Percentiles rank a stretch among this genome's conserved stretches.
phyloP scores from a whole-genome alignment of 1,140 invertebrate genomes.

The Contarinia nasturtii region DNA sequence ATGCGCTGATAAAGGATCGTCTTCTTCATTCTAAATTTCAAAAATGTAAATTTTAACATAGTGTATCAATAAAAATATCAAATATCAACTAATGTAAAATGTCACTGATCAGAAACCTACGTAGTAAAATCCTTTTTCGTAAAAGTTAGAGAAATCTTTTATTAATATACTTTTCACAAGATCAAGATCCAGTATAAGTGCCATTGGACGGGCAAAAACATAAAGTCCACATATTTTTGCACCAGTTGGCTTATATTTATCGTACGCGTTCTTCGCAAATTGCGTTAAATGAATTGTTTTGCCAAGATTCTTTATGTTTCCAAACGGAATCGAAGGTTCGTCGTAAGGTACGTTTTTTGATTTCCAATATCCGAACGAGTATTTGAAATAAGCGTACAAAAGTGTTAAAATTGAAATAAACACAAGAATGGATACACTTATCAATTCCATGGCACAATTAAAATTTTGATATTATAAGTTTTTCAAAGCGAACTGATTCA shows the following conservation, averaged over 20 bases:
- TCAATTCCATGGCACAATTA: no score
- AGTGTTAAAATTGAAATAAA: neutral
- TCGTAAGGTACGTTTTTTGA: neutral
- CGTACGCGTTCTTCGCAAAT: neutral
- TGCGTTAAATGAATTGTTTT: neutral
- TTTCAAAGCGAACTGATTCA: no score
- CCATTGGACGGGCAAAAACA: constrained; percentile 25
- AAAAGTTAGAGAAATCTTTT: constrained; percentile 26
- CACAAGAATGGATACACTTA: no score
- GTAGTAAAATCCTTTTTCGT: constrained; percentile 5
- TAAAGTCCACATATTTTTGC: constrained; percentile 21
- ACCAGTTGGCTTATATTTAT: neutral
- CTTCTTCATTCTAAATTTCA: constrained; percentile 13
- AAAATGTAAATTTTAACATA: no score
- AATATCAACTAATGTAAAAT: no score
- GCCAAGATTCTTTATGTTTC: neutral
- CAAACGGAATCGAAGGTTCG: constrained; percentile 1
- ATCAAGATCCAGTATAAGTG: constrained; percentile 28
- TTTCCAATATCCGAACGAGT: neutral
- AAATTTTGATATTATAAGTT: no score
- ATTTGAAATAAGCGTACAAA: neutral
- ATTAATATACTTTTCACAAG: constrained; percentile 32
- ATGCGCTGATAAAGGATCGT: constrained; percentile 12
- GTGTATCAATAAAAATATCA: no score
- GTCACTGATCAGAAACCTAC: no score